Evolutionary conservation across 2,888 invertebrate genomes (phyloP).

Genomic region (Odontocolon sp.): DNA sequence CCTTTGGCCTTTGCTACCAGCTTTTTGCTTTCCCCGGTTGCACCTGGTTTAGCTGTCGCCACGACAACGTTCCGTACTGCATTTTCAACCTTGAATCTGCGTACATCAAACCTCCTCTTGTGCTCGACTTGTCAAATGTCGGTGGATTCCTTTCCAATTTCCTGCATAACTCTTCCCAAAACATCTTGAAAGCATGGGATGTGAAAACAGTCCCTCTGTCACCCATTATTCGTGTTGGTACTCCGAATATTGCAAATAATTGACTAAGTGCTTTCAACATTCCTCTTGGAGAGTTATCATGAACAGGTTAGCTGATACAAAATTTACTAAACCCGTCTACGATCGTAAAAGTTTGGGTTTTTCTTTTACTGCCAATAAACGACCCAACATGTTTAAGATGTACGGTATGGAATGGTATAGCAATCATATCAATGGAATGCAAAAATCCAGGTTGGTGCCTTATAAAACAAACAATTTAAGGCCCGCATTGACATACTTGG

Average conservation of each 20-base stretch:
- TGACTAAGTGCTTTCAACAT: no score
- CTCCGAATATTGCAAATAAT: no score
- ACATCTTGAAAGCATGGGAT: conserved; percentile 66
- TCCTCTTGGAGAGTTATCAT: no score
- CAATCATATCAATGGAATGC: conserved; percentile 76
- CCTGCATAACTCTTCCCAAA: conserved; percentile 65
- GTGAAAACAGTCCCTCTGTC: conserved; percentile 76
- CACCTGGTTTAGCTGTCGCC: neutral
- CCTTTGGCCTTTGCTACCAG: conserved; percentile 58
- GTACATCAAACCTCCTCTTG: conserved; percentile 36
- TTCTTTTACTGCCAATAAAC: no score
- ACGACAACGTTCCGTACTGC: neutral
- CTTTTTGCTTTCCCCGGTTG: conserved; percentile 61
- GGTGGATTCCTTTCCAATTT: no score
- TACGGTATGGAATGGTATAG: conserved; percentile 76
- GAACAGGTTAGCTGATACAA: no score
- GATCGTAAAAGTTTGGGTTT: no score
- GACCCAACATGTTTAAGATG: conserved; percentile 80
- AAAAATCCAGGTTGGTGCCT: conserved; percentile 73
- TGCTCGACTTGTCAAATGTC: conserved; percentile 40
- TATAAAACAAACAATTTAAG: conserved; percentile 75
- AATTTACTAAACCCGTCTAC: no score
- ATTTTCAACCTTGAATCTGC: conserved; percentile 43
- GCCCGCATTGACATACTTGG: conserved; percentile 75
- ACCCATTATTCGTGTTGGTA: conserved; percentile 34